A percentile compares a stretch with the other conserved stretches of the same genome.
phyloP scores from a whole-genome alignment of 2,113 vertebrate species.

The Cinclus mexicanus region DNA sequence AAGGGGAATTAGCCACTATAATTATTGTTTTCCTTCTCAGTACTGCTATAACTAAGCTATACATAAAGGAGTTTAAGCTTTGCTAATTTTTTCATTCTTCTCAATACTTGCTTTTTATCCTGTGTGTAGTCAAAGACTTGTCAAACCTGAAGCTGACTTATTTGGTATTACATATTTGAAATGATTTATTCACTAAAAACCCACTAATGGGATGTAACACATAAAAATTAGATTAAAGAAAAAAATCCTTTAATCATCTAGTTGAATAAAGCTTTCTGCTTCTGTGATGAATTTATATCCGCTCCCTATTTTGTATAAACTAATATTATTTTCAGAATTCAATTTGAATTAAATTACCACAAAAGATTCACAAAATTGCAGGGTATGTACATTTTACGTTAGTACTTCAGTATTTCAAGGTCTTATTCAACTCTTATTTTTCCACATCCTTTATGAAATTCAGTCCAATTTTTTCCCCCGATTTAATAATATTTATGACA shows the following conservation, averaged over 20 bases:
- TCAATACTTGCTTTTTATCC: conserved; percentile 6
- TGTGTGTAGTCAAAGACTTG: not conserved
- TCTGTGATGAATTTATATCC: not conserved
- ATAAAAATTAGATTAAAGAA: conserved; percentile 26
- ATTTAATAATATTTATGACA: not conserved
- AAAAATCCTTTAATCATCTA: conserved; percentile 2
- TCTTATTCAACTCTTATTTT: not conserved
- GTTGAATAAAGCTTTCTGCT: not conserved
- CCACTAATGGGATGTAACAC: not conserved
- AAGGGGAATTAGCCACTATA: not conserved
- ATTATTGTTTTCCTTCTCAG: conserved; percentile 23
- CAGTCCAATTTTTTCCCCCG: not conserved
- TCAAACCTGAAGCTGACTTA: conserved; percentile 13
- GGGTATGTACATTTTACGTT: accelerated
- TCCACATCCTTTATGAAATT: not conserved
- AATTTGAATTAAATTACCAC: not conserved
- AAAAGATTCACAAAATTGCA: not conserved
- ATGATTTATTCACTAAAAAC: not conserved
- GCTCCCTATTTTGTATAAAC: not conserved
- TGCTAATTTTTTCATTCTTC: conserved; percentile 1
- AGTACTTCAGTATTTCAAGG: not conserved
- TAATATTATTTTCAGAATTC: not conserved
- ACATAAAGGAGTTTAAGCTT: not conserved
- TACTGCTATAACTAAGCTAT: not conserved
- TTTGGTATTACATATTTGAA: not conserved